Evolutionary conservation across 2,888 invertebrate species (phyloP).

Genomic region (Pristionchus mayeri): DNA sequence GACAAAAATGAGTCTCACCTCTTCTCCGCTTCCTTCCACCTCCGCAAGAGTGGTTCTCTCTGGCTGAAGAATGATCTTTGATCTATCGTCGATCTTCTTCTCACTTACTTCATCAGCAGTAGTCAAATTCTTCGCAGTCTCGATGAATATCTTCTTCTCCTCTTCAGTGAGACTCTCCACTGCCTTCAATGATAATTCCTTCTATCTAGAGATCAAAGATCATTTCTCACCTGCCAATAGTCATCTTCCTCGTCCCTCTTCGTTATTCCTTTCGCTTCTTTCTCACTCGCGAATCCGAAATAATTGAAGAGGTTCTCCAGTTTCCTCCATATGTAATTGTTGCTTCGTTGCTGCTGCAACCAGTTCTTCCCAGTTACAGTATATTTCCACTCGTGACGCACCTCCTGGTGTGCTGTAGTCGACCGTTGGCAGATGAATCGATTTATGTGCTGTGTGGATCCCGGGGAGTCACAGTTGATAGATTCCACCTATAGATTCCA

Average conservation of each 20-base stretch:
- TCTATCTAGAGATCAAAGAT: not conserved
- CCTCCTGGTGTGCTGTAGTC: slow-evolving; percentile 41
- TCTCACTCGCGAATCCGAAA: slow-evolving; percentile 55
- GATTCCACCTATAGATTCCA: slow-evolving; percentile 39
- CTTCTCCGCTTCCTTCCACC: slow-evolving; percentile 33
- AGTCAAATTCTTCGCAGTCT: not conserved
- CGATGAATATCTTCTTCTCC: slow-evolving; percentile 18
- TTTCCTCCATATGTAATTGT: slow-evolving; percentile 61
- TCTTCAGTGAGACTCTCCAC: slow-evolving; percentile 26
- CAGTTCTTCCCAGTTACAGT: not conserved
- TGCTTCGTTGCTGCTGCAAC: slow-evolving; percentile 59
- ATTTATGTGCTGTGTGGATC: slow-evolving; percentile 45
- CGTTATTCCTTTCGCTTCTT: not conserved
- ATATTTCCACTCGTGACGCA: not conserved
- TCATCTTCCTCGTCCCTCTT: slow-evolving; percentile 31
- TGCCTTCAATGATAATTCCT: not conserved
- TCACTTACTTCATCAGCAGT: not conserved
- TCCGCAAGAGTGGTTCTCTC: slow-evolving; percentile 1
- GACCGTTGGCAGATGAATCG: slow-evolving; percentile 48
- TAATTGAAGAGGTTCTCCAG: slow-evolving; percentile 59
- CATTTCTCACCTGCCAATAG: slow-evolving; percentile 42
- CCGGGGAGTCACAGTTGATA: slow-evolving; percentile 27
- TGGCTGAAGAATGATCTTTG: slow-evolving; percentile 9
- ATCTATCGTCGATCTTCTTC: not conserved
- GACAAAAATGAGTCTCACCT: no score